Base-by-base conservation (phyloP, 2,113 vertebrate genomes). In the Chloropsis hardwickii region DNA sequence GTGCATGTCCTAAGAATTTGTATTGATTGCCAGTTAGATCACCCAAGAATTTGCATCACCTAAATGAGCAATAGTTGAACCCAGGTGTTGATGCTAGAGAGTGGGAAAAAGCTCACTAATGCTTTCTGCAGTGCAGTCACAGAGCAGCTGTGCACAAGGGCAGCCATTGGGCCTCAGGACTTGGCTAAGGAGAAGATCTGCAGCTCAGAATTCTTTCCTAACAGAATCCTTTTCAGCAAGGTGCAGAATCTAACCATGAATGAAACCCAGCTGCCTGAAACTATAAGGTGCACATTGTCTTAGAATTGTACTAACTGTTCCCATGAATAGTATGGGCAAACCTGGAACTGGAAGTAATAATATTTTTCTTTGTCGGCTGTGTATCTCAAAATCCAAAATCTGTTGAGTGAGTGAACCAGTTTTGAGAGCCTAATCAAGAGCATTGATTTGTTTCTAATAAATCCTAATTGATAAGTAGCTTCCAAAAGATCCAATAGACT, bases 131-230 rank as follows among this genome's bases (percentile, higher is more conserved):
- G 31, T 18, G 58, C 45, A 86, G 37, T 78, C 42, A 81, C 35
- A 51, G 54, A 57, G 47, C 6, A 45, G 23, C 44, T 53, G 18
- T 45, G 18, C 28, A 31, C 44, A 87, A 92, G 53, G 40, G 25
- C n/a, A 82, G 40, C 27, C 3, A 0, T 19, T 6, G 11, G 29
- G 27, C 71, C 66, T 88, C 0, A 0, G n/a, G 33, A 69, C 20
- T 4, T 50, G 24, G 11, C 56, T 66, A 17, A 73, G 44, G 33
- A 61, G 14, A 76, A 45, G 14, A 50, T 83, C 33, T 86, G 39
- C 28, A 42, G 16, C 35, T 65, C 5, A 0, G 12, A 47, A 44
- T 54, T 60, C 15, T 71, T 70, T 62, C 33, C 21, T 29, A 54
- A 31, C 17, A 62, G 17, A 62, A 44, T 7, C 25, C 20, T 77